Conservation (phyloP, 2,888 invertebrate species). For the Lagria hirta region DNA sequence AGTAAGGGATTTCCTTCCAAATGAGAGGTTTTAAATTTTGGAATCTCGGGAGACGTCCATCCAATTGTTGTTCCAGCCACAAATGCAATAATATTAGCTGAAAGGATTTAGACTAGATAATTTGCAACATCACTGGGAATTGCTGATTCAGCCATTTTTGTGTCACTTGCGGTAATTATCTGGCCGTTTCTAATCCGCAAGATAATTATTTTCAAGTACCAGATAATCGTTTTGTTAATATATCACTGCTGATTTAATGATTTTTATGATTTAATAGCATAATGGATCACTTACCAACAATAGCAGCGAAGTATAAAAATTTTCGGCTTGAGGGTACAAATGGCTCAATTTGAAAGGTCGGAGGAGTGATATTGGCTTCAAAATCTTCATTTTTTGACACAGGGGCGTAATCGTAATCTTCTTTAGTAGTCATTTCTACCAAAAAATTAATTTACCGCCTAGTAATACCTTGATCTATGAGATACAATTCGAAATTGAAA, state of each 20-base stretch:
- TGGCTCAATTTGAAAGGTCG: constrained; percentile 12
- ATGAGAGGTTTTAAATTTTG: constrained; percentile 41
- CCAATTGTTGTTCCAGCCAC: constrained; percentile 56
- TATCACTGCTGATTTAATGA: too few species aligned
- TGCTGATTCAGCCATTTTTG: too few species aligned
- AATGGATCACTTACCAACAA: constrained; percentile 23
- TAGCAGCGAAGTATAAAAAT: constrained; percentile 26
- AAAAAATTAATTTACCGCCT: too few species aligned
- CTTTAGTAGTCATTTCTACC: constrained; percentile 22
- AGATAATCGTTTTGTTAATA: too few species aligned
- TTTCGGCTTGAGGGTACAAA: constrained; percentile 16
- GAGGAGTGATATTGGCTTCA: constrained; percentile 11
- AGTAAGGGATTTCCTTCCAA: constrained; percentile 45
- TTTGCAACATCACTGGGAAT: too few species aligned
- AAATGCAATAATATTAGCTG: constrained; percentile 56
- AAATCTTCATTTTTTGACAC: constrained; percentile 33
- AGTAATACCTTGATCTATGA: too few species aligned
- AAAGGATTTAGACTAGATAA: too few species aligned
- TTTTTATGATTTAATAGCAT: background rate
- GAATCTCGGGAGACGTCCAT: constrained; percentile 55
- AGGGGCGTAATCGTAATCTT: constrained; percentile 30
- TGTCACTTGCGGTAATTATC: too few species aligned
- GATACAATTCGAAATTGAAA: too few species aligned
- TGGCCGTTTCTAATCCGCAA: too few species aligned
- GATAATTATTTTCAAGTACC: too few species aligned